Percentiles rank a stretch among this genome's conserved stretches.
Conservation (phyloP, 2,113 vertebrate species). For the Microtus oregoni region DNA sequence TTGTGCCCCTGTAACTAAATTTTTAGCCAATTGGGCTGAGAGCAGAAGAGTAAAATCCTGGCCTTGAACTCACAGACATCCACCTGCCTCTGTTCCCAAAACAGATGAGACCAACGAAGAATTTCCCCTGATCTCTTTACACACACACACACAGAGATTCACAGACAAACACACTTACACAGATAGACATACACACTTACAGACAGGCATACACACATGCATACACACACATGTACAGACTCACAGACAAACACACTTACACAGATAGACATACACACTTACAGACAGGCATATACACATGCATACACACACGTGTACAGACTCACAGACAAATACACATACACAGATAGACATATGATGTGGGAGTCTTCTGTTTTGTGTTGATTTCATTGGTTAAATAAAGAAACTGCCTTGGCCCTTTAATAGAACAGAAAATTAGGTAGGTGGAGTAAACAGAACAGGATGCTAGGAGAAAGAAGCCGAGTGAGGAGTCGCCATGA, state of each 20-base stretch:
- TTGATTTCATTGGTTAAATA: too few species aligned
- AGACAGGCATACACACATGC: too few species aligned
- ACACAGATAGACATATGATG: neutral
- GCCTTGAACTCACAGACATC: neutral
- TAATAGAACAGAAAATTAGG: too few species aligned
- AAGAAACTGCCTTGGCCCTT: too few species aligned
- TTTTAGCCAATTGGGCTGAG: neutral
- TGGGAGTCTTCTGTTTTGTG: too few species aligned
- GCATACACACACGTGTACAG: neutral
- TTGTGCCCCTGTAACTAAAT: neutral
- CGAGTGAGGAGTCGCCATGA: too few species aligned
- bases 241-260: neutral
- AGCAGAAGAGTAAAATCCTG: neutral
- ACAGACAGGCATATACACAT: neutral
- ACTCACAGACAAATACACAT: neutral
- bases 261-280: neutral
- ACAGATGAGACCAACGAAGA: neutral
- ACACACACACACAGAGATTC: too few species aligned
- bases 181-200: too few species aligned
- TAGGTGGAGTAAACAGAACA: too few species aligned
- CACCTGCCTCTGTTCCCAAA: neutral
- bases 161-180: too few species aligned
- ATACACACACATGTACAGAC: fast-evolving
- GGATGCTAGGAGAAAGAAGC: too few species aligned
- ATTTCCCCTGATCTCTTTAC: neutral